phyloP scores from a whole-genome alignment of 2,113 vertebrate genomes.

The Todiramphus saurophagus region DNA sequence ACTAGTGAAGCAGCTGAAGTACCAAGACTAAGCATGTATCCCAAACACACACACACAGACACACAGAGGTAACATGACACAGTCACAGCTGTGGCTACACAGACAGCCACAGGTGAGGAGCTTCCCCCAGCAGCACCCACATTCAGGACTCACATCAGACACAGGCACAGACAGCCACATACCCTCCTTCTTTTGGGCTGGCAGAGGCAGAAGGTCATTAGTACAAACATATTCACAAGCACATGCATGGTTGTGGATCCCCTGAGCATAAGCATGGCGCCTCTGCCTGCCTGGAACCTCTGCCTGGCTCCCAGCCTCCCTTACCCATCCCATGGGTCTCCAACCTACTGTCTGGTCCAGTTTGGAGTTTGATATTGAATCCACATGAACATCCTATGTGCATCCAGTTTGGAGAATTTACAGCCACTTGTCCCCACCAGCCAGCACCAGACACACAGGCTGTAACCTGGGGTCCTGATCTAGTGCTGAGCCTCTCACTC shows the following conservation, averaged over 20 bases:
- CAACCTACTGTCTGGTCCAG: rapidly evolving
- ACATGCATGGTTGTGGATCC: rapidly evolving
- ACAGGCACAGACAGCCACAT: background rate
- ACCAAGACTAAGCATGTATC: background rate
- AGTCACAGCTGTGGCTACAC: background rate
- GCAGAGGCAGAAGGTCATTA: background rate
- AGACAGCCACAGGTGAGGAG: background rate
- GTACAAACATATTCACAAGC: background rate
- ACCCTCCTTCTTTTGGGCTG: background rate
- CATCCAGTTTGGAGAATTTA: background rate
- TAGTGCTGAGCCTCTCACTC: background rate
- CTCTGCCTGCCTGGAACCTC: rapidly evolving
- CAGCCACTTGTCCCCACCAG: background rate
- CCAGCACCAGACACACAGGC: rapidly evolving
- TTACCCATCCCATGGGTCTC: rapidly evolving
- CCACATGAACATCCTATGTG: rapidly evolving
- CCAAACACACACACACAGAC: background rate
- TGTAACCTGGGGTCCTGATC: background rate
- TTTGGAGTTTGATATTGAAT: background rate
- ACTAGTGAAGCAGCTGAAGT: background rate
- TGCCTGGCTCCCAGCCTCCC: rapidly evolving
- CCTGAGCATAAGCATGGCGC: rapidly evolving
- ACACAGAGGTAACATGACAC: too few species aligned
- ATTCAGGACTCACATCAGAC: background rate
- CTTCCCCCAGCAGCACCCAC: background rate